Base-by-base conservation (phyloP, 2,888 invertebrate species). In the Danaus chrysippus region DNA sequence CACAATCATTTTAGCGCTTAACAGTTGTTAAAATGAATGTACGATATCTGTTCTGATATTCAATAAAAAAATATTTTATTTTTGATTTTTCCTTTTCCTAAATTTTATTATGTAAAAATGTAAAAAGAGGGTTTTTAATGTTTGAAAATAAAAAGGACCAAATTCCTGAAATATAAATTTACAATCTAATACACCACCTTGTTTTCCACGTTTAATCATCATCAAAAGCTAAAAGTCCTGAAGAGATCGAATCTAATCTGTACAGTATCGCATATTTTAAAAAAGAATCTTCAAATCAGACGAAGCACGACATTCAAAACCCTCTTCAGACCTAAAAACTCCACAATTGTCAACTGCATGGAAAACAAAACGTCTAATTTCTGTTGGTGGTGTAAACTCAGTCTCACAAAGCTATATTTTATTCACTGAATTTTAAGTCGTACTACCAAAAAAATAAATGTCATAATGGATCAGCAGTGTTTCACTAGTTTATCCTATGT, bases 401-500 rank as follows among this genome's bases (percentile, higher is more conserved):
- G 17, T 17, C 17, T 17, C 11, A 10, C 17, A 17, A 46, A 9
- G n/a, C 1, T n/a, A 46, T n/a, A 49, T 17, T 17, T n/a, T 49
- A 49, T 49, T 49, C 49, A 49, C 17, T 17, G 17, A 49, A 49
- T 17, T 17, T 17, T 17, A 49, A 1, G 12, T 49, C 49, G 15
- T 49, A 17, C 11, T 8, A n/a, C 23, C 49, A 49, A 17, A 15
- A 49, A 10, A 54, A 23, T 54, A 19, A 43, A 46, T 10, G 15
- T 43, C 54, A 59, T 59, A 59, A 44, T 54, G 15, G 19, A 10
- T 34, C 54, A 54, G 34, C 42, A 54, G 44, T 44, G 46, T 44
- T 59, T 54, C 43, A 44, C 15, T 54, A 23, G 54, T 59, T 44
- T 54, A 6, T 12, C 23, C 12, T 42, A 13, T 13, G 44, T 59